These are phyloP conservation scores for Temnothorax longispinosus DNA, from an alignment of 1,140 invertebrate genomes.

Conservation along the genomic window DNA sequence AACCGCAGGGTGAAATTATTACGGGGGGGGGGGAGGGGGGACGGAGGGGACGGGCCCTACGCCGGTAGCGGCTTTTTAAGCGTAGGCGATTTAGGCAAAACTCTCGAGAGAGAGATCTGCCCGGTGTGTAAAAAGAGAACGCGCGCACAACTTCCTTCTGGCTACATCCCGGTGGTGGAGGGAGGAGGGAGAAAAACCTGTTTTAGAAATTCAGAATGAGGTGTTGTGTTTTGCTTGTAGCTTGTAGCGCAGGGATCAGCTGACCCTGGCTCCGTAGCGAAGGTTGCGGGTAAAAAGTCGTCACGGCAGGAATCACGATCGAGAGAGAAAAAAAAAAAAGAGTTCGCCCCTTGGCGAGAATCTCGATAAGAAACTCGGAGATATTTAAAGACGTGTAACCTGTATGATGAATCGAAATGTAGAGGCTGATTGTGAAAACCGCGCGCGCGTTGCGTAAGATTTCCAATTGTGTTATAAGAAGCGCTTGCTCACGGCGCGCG, in stretches of 20 bases:
- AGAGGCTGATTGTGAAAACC: conserved; percentile 13
- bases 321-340: neutral
- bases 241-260: neutral
- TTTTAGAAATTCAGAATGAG: conserved; percentile 22
- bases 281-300: conserved; percentile 32
- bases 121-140: no score
- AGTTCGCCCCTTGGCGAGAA: neutral
- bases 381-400: no score
- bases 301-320: neutral
- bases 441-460: conserved; percentile 29
- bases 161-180: neutral
- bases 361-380: neutral
- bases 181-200: neutral
- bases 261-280: conserved; percentile 21
- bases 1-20: conserved; percentile 35
- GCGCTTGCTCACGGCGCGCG: neutral
- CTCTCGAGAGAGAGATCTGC: neutral
- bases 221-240: conserved; percentile 14
- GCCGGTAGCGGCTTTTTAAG: neutral
- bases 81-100: neutral
- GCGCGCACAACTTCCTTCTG: neutral
- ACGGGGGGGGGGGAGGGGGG: no score
- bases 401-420: no score
- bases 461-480: conserved; percentile 1
- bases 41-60: neutral